Percentiles rank a stretch among this genome's conserved stretches.
Evolutionary conservation across 2,888 invertebrate genomes (phyloP).

Genomic region (Tenthredo scrophulariae): DNA sequence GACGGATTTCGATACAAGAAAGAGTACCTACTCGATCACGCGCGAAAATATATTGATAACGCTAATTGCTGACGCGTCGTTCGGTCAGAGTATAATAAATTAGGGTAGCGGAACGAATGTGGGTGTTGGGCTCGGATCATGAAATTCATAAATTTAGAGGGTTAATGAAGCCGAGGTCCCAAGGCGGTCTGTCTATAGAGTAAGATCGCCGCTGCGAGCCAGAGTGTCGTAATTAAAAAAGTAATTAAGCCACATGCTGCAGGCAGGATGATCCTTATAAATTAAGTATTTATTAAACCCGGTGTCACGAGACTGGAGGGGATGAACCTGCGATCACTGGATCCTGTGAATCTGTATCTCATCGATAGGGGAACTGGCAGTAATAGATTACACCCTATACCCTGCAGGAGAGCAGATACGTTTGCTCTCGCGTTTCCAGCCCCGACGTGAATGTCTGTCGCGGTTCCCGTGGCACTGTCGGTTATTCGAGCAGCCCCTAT

Average conservation of each 20-base stretch:
- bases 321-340: neutral
- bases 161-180: neutral
- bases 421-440: no score
- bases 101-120: neutral
- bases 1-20: neutral
- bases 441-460: neutral
- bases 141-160: conserved; percentile 26
- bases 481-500: neutral
- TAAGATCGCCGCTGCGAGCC: neutral
- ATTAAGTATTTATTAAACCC: neutral
- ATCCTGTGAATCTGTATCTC: no score
- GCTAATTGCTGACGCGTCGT: neutral
- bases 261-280: neutral
- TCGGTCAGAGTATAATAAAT: neutral
- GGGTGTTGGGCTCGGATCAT: conserved; percentile 4
- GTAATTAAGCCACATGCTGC: neutral
- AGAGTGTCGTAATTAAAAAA: neutral
- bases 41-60: neutral
- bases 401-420: no score
- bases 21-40: neutral
- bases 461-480: neutral
- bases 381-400: neutral
- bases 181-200: neutral
- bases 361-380: neutral
- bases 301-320: neutral